Evolutionary conservation across 2,113 vertebrate species (phyloP).

Genomic region (Siniperca chuatsi): DNA sequence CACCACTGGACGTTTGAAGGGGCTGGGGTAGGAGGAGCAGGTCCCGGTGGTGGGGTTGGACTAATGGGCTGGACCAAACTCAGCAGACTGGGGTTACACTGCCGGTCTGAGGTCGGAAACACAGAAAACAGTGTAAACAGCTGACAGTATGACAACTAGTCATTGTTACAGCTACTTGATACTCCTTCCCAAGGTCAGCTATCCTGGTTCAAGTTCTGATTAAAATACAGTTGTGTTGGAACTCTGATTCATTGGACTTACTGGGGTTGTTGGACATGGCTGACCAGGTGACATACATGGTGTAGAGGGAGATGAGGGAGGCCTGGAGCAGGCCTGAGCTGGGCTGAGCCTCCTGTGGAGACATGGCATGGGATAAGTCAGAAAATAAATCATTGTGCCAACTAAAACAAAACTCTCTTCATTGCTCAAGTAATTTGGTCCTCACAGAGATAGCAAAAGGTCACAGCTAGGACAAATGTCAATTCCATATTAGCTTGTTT

Average conservation of each 20-base stretch:
- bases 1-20: slow-evolving; percentile 86
- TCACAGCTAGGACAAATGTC: background rate
- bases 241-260: slow-evolving; percentile 77
- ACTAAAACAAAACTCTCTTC: background rate
- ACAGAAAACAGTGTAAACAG: background rate
- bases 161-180: background rate
- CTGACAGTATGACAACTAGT: background rate
- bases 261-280: slow-evolving; percentile 92
- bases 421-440: background rate
- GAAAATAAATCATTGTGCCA: background rate
- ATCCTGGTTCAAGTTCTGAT: background rate
- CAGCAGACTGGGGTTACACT: slow-evolving; percentile 93
- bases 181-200: background rate
- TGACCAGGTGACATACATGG: slow-evolving; percentile 92
- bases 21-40: accelerated
- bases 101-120: slow-evolving; percentile 75
- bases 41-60: slow-evolving; percentile 59
- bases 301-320: slow-evolving; percentile 92
- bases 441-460: background rate
- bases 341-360: slow-evolving; percentile 89
- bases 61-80: slow-evolving; percentile 71
- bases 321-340: slow-evolving; percentile 95
- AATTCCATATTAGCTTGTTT: background rate
- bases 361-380: background rate
- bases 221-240: background rate